phyloP scores from a whole-genome alignment of 2,797 vertebrate species.

The Urosaurus nigricauda region DNA sequence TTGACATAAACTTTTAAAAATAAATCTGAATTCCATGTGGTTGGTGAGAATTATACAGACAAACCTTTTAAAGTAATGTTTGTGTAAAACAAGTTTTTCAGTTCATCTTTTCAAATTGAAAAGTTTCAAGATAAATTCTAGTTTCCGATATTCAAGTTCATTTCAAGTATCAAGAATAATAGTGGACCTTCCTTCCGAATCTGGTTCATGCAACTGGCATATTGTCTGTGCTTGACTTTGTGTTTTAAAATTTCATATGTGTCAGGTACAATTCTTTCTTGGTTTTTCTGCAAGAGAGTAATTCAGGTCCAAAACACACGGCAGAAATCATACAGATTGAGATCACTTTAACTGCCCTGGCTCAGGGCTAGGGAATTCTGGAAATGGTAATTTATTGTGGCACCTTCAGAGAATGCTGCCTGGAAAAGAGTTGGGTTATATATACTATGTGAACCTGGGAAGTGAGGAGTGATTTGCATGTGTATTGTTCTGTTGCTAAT shows the following conservation, averaged over 20 bases:
- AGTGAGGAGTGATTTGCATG: too few relatives aligned
- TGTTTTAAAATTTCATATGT: not conserved
- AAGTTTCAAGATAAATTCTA: not conserved
- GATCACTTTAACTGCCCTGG: too few relatives aligned
- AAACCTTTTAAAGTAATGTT: too few relatives aligned
- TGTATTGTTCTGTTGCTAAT: too few relatives aligned
- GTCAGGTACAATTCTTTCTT: not conserved
- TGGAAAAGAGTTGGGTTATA: too few relatives aligned
- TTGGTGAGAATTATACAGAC: not conserved
- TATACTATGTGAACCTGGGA: too few relatives aligned
- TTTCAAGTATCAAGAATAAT: not conserved
- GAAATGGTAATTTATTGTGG: too few relatives aligned
- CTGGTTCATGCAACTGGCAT: not conserved
- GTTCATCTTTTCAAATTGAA: not conserved
- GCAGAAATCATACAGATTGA: too few relatives aligned
- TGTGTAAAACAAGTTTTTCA: too few relatives aligned
- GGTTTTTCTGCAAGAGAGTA: not conserved
- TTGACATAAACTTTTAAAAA: not conserved
- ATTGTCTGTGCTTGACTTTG: not conserved
- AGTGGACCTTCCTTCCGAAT: not conserved
- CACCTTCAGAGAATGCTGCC: too few relatives aligned
- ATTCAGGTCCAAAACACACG: too few relatives aligned
- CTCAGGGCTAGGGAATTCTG: too few relatives aligned
- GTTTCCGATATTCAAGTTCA: not conserved
- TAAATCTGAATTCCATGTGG: conserved; percentile 2